Evolutionary conservation across 2,888 invertebrate species (phyloP), one percentile per base, ranked within the genome.

Genomic region (Andricus curvator): DNA sequence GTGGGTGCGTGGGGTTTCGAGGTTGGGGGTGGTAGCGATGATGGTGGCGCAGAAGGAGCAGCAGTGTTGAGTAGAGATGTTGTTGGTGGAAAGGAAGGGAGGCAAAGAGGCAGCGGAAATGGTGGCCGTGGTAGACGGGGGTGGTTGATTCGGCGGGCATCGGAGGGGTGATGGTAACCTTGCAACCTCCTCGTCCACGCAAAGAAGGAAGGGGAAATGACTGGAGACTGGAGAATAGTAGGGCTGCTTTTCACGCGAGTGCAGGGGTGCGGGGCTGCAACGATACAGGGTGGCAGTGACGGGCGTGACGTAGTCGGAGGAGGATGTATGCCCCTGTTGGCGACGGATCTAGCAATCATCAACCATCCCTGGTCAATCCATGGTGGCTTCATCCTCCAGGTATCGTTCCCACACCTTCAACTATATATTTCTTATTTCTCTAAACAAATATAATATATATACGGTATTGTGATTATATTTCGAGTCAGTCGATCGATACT

Each of bases 291-390:
- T 88, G 87, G 86, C 90, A 92, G 92, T 92, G 90, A 91, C 92
- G 91, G 92, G 92, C 91, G 92, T 92, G 91, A 91, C 91, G 91
- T 92, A 90, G 91, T 88, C 90, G 88, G 89, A 88, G 92, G 90
- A 92, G 91, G 92, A 92, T 92, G 92, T 92, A 92, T 88, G 91
- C 92, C 91, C 90, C 91, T 91, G 90, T 90, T 85, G 91, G 90
- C 88, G 91, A 89, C 89, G 89, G 89, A 89, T 88, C 89, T 89
- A 91, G 89, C 89, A 91, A 91, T 89, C 91, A 90, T 86, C 90
- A 91, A 88, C 88, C 91, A 89, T 89, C 90, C 88, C 88, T 91
- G 90, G 89, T 91, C 89, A 90, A 91, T 89, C 89, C 91, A 89
- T 92, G 92, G 92, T 92, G 92, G 92, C 90, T 90, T 88, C 92